phyloP scores from a whole-genome alignment of 2,797 vertebrate genomes.

The Phrynocephalus vlangalii region DNA sequence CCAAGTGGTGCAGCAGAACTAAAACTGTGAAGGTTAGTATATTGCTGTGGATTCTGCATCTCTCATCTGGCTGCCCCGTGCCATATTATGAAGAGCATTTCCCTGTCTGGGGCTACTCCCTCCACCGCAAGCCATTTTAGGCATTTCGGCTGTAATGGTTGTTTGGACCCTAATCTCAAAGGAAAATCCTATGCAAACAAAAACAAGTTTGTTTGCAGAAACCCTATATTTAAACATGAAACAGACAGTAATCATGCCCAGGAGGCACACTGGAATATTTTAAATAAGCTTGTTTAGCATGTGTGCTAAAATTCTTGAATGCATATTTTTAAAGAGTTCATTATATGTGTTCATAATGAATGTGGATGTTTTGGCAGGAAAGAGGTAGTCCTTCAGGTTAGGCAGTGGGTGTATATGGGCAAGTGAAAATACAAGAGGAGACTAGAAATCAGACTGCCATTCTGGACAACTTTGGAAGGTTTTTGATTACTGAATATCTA shows the following conservation, averaged over 20 bases:
- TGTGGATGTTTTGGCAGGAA: neutral
- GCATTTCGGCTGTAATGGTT: neutral
- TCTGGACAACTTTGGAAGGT: neutral
- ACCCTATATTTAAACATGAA: neutral
- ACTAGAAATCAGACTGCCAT: neutral
- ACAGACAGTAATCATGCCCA: neutral
- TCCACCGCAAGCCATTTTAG: neutral
- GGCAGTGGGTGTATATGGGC: neutral
- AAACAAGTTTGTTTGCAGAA: no score
- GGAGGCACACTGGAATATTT: neutral
- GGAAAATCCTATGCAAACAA: neutral
- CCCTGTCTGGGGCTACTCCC: no score
- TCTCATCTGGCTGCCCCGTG: no score
- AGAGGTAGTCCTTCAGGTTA: neutral
- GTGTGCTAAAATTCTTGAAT: neutral
- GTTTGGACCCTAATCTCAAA: neutral
- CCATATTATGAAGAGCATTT: no score
- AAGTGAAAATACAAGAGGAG: neutral
- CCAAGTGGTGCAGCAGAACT: neutral
- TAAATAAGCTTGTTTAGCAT: neutral
- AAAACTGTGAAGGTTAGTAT: no score
- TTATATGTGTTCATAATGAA: neutral
- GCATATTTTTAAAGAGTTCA: neutral
- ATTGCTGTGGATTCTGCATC: neutral
- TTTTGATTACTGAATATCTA: neutral